Evolutionary conservation across 2,888 invertebrate species (phyloP), one percentile per base, ranked within the genome.

Genomic region (Ferdinandea cuprea): DNA sequence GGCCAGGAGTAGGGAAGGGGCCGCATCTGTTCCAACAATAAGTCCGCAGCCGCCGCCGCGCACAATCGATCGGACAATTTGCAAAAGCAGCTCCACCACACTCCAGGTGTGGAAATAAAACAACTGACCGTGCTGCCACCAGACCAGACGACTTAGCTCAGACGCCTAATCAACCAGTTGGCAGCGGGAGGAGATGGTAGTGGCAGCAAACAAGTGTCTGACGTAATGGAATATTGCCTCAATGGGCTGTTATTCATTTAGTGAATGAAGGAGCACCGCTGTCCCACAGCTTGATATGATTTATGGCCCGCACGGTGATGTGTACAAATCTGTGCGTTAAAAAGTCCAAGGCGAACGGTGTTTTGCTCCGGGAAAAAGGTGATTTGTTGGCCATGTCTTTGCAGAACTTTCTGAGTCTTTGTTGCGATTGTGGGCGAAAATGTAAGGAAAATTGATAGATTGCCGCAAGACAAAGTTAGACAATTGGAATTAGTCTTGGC

Each of bases 161-260:
- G 65, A 66, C 15, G 65, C 48, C 58, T 44, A 25, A 52, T 59
- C 35, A 35, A 13, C 4, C 48, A 44, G 54, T 46, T 46, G 44
- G 30, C 21, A 17, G 52, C 25, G 5, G 25, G 15, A 40, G 61
- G 40, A 56, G 63, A 19, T 35, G 42, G 17, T 1, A 30, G 73
- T 65, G 65, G 73, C 63, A 40, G 30, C 59, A 44, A 76, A 68
- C 59, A 76, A 77, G 76, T 77, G 69, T 54, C 76, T 77, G 54
- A 54, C 54, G 69, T 77, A 69, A 77, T 77, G 61, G 76, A 77
- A 69, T 61, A 54, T 61, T 40, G 61, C 69, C 54, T 69, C 69
- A 32, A 69, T 61, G 61, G 69, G 54, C n/a, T 61, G 76, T 68
- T 54, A 76, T 54, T 76, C 68, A 76, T 68, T 76, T 37, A 44